phyloP scores from a whole-genome alignment of 1,140 invertebrate species.

The Gryllus bimaculatus region DNA sequence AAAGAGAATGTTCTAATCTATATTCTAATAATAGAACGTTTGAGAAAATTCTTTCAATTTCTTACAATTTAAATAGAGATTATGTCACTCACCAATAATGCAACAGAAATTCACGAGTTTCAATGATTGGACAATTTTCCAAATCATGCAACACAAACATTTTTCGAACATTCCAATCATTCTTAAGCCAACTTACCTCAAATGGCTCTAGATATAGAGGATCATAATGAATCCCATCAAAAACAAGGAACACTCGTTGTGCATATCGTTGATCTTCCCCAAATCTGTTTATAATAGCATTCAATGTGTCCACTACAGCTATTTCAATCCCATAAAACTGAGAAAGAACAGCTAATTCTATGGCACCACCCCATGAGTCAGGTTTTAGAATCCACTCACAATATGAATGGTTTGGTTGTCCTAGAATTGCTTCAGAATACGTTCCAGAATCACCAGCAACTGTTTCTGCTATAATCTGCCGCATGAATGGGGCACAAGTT shows the following conservation, averaged over 20 bases:
- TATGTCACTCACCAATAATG: no score
- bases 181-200: conserved; percentile 36
- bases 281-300: conserved; percentile 83
- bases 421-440: conserved; percentile 80
- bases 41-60: no score
- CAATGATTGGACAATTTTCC: no score
- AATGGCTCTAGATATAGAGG: conserved; percentile 75
- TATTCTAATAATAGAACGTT: no score
- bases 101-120: no score
- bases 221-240: conserved; percentile 96
- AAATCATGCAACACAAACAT: no score
- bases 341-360: conserved; percentile 84
- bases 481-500: conserved; percentile 57
- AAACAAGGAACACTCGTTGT: conserved; percentile 78
- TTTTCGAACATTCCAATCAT: no score
- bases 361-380: conserved; percentile 90
- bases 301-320: conserved; percentile 85
- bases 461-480: conserved; percentile 76
- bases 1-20: no score
- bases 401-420: conserved; percentile 76
- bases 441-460: conserved; percentile 64
- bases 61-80: no score
- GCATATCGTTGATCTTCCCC: conserved; percentile 85
- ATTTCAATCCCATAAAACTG: conserved; percentile 85
- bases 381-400: conserved; percentile 75